Base-by-base conservation (phyloP, 37 sponge, comb jelly and placozoan species). In the Petrosia ficiformis region DNA sequence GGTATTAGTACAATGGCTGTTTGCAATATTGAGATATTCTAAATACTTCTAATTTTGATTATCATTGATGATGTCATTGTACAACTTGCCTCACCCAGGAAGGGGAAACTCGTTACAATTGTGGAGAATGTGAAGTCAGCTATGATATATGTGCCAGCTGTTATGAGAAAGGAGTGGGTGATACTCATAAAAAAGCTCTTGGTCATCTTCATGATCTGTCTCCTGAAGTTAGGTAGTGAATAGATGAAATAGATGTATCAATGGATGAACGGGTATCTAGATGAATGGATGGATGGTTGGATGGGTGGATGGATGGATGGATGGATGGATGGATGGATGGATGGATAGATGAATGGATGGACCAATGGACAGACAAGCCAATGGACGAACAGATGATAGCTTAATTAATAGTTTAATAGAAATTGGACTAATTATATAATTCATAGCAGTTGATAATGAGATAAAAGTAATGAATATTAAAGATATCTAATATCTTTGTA, bases 101-200 rank as follows among this genome's bases (percentile, higher is more conserved):
- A 54, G 79, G 79, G 3, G 40, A 30, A n/a, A 35, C 0, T 35
- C 69, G 79, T 28, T 72, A 77, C 42, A 70, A 72, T 33, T 84
- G 85, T 54, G 30, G 37, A 4, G 85, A 84, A 3, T 84, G 85
- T 28, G 41, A n/a, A 11, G 38, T 28, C 10, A 84, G 78, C 56
- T 84, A 72, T 39, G 77, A 84, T 67, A 65, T 84, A 65, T 84
- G 85, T 34, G 16, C 59, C 14, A 39, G 25, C 39, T 84, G 85
- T 65, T 67, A 60, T 42, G 54, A 31, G 36, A 29, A 68, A 34
- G 68, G 73, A 33, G 59, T 57, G 60, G 78, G 57, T 19, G 67
- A 77, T 14, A 36, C 37, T 16, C 85, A 84, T 65, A 30, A 32
- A 65, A 44, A 36, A 14, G 54, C 60, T 40, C 22, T 22, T 59